Evolutionary conservation across 2,113 vertebrate species (phyloP), one percentile per base, ranked within the genome.

Genomic region (Numenius arquata): DNA sequence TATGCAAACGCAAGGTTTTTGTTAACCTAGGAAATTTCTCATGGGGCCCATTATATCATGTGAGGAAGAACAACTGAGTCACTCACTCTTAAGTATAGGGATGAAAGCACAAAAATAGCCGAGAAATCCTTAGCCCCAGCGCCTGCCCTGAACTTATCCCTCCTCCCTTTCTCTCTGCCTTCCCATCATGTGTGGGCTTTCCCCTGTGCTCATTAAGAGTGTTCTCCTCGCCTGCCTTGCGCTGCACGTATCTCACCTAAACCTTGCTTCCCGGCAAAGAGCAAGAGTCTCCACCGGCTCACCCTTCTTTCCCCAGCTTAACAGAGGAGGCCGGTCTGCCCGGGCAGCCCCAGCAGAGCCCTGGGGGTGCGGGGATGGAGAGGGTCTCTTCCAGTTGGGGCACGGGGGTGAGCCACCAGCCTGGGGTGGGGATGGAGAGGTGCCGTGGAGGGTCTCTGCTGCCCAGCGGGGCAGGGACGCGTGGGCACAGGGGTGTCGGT

Each of bases 41-140:
- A 36, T 56, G 70, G 52, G 92, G 21, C 56, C 29, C 34, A 90
- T 94, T 91, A 79, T 85, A 85, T 29, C 73, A 25, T 70, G 88
- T 4, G 34, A 77, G 45, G 80, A 87, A 91, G 87, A 96, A 93
- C 21, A 94, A 94, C 58, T 48, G 90, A 95, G 74, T 94, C 48
- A 95, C 85, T 94, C 25, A n/a, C n/a, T n/a, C 88, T 85, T 22
- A 79, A 91, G 34, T 45, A 73, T 12, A 88, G 56, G 48, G 93
- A 62, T 55, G 34, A 75, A 82, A 85, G 53, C 20, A 88, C 14
- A 85, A 88, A 94, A 96, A 91, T 82, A 88, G 88, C 43, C 58
- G 82, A 90, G 78, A 97, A 95, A 95, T 72, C 30, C 58, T 82
- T 48, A 65, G 48, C 56, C 50, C 26, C 22, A 88, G 34, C 0